These are phyloP conservation scores for Acrossocheilus fasciatus DNA, from an alignment of 2,797 vertebrate species.

Conservation along the genomic window DNA sequence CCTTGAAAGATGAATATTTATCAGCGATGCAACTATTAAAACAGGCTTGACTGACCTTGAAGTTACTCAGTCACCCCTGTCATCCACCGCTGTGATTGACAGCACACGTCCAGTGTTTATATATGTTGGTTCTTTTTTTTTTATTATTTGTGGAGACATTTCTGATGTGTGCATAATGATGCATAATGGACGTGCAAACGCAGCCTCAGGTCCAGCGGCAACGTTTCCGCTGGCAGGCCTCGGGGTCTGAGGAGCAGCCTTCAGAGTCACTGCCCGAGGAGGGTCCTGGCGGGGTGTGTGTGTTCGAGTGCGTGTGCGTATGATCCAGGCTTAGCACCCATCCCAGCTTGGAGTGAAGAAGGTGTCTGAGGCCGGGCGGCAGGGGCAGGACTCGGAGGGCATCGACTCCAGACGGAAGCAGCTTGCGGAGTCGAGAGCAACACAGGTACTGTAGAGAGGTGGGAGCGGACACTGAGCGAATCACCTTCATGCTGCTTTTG, in stretches of 20 bases:
- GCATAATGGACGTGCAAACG: conserved; percentile 45
- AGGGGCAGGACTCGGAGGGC: conserved; percentile 91
- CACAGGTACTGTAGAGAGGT: conserved; percentile 97
- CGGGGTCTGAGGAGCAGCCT: conserved; percentile 79
- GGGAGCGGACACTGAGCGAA: conserved; percentile 88
- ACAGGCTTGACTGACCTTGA: conserved; percentile 16
- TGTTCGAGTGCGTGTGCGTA: conserved; percentile 59
- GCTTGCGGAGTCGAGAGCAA: conserved; percentile 92
- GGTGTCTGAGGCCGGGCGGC: conserved; percentile 93
- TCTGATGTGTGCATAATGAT: conserved; percentile 5
- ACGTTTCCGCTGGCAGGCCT: conserved; percentile 90
- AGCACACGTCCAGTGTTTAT: conserved; percentile 24
- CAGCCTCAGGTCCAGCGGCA: conserved; percentile 89
- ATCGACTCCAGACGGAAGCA: conserved; percentile 88
- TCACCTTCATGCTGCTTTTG: conserved; percentile 99
- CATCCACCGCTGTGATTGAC: background rate
- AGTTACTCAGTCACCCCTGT: background rate
- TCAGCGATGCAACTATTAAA: conserved; percentile 20
- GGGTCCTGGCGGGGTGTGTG: conserved; percentile 61
- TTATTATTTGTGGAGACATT: conserved; percentile 12
- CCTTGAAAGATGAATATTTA: background rate
- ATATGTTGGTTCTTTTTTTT: background rate
- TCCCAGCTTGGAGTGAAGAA: conserved; percentile 93
- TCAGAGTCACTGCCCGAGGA: conserved; percentile 82
- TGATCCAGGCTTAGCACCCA: conserved; percentile 93